Conservation (phyloP, 2,113 vertebrate genomes). For the Passer montanus region DNA sequence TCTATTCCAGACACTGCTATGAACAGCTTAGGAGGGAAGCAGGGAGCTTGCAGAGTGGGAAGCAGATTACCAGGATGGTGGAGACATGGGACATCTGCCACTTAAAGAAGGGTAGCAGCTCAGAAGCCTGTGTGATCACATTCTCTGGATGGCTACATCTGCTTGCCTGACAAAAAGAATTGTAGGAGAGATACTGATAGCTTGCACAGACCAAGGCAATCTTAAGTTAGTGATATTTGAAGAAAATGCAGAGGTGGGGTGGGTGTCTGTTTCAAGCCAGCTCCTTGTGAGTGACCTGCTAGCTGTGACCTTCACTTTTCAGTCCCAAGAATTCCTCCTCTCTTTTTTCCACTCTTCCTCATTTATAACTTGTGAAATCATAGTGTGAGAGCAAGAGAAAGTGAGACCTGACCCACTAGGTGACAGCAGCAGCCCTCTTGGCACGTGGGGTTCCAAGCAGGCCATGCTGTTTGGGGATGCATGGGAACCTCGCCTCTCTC, state of each 20-base stretch:
- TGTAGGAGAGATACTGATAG: background rate
- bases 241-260: background rate
- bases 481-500: background rate
- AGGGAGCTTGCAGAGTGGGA: background rate
- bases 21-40: background rate
- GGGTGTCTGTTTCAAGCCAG: background rate
- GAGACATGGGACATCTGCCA: background rate
- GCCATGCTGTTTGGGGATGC: fast-evolving
- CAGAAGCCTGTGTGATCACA: background rate
- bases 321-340: background rate
- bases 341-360: background rate
- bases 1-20: background rate
- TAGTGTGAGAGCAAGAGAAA: background rate
- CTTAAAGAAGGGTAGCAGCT: background rate
- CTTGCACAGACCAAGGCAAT: no score
- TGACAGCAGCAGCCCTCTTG: background rate
- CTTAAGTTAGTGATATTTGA: background rate
- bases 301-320: background rate
- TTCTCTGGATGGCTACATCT: no score
- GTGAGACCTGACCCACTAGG: background rate
- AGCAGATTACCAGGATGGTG: background rate
- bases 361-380: background rate
- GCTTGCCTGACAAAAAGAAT: background rate
- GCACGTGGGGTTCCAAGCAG: fast-evolving
- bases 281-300: background rate